These are phyloP conservation scores for Telenomus remus DNA, from an alignment of 1,140 invertebrate species.

Conservation along the genomic window DNA sequence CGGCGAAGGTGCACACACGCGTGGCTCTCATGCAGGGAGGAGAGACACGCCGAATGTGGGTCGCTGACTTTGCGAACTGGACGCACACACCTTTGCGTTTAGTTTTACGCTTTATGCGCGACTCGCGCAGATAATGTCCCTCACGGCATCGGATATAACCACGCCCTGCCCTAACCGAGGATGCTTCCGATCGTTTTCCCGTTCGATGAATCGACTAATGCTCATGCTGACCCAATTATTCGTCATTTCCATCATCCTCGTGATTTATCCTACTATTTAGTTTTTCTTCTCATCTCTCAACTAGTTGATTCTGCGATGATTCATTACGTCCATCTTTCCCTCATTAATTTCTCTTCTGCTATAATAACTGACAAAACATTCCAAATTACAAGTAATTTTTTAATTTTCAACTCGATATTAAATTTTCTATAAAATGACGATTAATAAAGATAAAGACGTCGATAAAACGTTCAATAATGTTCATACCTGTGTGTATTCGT, in stretches of 20 bases:
- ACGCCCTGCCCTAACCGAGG: constrained; percentile 52
- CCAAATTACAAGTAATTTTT: too few species aligned
- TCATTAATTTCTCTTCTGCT: too few species aligned
- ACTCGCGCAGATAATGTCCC: constrained; percentile 49
- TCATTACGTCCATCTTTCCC: not conserved
- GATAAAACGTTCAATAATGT: too few species aligned
- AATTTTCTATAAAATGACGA: too few species aligned
- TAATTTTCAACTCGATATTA: too few species aligned
- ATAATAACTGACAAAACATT: too few species aligned
- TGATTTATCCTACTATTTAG: constrained; percentile 24
- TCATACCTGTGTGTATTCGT: constrained; percentile 95
- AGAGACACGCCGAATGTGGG: constrained; percentile 67
- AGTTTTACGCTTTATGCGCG: constrained; percentile 46
- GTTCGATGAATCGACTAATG: constrained; percentile 55
- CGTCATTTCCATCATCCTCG: constrained; percentile 41
- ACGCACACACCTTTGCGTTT: constrained; percentile 60
- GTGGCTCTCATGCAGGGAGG: constrained; percentile 54
- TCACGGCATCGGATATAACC: constrained; percentile 57
- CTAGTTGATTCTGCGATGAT: not conserved
- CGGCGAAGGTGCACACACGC: constrained; percentile 18
- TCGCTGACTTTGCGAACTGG: constrained; percentile 65
- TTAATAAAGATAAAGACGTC: too few species aligned
- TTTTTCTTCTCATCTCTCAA: constrained; percentile 1
- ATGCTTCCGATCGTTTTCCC: constrained; percentile 58
- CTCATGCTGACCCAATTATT: constrained; percentile 54